Conservation (phyloP, 2,888 invertebrate genomes). For the Heteropelma amictum region DNA sequence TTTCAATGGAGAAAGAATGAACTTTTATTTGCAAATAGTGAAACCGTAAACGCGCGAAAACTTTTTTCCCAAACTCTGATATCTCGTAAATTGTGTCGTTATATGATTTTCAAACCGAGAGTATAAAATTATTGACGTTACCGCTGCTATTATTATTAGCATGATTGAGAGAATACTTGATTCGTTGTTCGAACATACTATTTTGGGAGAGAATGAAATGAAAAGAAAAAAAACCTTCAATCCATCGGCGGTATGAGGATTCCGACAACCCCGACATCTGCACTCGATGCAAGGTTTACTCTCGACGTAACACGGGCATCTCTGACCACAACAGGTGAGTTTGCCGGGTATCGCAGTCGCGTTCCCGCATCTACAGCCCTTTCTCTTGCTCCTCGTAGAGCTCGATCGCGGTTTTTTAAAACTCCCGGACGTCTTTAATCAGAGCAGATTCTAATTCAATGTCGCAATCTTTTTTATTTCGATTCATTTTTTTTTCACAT, state of each 20-base stretch:
- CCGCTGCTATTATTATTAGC: not conserved
- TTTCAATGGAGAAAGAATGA: no score
- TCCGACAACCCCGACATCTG: slow-evolving; percentile 94
- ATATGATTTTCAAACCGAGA: no score
- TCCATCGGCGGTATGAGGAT: slow-evolving; percentile 91
- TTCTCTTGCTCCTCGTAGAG: slow-evolving; percentile 79
- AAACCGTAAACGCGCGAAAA: no score
- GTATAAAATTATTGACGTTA: no score
- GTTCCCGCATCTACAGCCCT: slow-evolving; percentile 94
- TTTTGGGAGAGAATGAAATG: not conserved
- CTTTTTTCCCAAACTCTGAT: no score
- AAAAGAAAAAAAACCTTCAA: slow-evolving; percentile 82
- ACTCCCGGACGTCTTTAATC: slow-evolving; percentile 72
- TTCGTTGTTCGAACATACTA: no score
- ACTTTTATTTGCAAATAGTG: no score
- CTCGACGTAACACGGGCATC: slow-evolving; percentile 96
- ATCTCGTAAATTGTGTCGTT: no score
- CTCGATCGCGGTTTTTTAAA: slow-evolving; percentile 80
- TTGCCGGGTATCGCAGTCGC: slow-evolving; percentile 93
- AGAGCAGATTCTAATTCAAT: not conserved
- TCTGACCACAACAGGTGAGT: slow-evolving; percentile 94
- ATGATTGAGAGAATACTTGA: not conserved
- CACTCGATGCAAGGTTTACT: slow-evolving; percentile 94
- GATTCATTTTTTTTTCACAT: not conserved
- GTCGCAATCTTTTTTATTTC: not conserved